Conservation (phyloP, 2,888 invertebrate species). For the Eilema griseolum region DNA sequence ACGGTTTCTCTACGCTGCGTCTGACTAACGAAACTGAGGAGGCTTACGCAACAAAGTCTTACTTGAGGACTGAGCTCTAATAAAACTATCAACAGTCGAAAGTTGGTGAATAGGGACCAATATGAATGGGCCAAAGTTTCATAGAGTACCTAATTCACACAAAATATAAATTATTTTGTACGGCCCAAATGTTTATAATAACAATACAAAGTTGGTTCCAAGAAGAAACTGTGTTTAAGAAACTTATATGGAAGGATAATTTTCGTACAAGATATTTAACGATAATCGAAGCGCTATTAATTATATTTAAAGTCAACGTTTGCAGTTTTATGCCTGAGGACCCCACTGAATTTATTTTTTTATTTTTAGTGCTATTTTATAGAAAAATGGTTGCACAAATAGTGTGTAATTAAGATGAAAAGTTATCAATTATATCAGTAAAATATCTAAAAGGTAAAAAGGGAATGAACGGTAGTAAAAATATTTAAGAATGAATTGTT, state of each 20-base stretch:
- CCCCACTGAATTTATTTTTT: too few species aligned
- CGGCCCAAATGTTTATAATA: neutral
- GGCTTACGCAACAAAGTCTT: neutral
- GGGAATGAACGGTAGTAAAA: too few species aligned
- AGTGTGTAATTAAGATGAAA: too few species aligned
- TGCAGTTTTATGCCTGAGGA: too few species aligned
- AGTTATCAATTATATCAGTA: too few species aligned
- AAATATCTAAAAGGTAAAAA: too few species aligned
- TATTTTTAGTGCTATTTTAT: too few species aligned
- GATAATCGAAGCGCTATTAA: too few species aligned
- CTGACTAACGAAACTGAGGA: neutral
- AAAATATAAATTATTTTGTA: neutral
- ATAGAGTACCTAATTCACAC: neutral
- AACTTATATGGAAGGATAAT: neutral
- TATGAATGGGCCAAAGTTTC: neutral
- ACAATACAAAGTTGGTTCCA: neutral
- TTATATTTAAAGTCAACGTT: too few species aligned
- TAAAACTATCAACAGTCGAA: neutral
- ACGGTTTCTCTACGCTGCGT: neutral
- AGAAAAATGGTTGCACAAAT: too few species aligned
- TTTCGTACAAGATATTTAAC: neutral
- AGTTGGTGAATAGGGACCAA: conserved; percentile 1
- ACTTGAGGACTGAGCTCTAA: neutral
- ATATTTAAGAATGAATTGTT: too few species aligned
- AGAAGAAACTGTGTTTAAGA: neutral